A percentile compares a stretch with the other conserved stretches of the same genome.
Conservation (phyloP, 92 coral and sea anemone species). For the Actinostola sp. region DNA sequence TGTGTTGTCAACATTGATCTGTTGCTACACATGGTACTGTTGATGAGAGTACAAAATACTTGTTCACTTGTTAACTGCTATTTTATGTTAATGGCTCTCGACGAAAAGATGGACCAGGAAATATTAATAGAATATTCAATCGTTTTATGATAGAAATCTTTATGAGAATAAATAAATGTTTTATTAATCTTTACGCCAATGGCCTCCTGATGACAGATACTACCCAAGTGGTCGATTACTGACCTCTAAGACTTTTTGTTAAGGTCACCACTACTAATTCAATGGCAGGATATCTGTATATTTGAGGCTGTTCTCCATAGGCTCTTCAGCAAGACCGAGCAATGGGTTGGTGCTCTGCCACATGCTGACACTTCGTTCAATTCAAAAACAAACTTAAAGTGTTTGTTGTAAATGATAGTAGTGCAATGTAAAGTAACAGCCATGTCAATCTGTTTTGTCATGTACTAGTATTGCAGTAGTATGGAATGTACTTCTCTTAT, state of each 20-base stretch:
- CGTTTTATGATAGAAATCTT: neutral
- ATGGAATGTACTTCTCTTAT: slow-evolving; percentile 24
- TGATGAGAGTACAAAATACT: neutral
- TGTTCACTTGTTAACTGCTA: neutral
- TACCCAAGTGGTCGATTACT: slow-evolving; percentile 89
- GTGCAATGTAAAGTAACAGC: neutral
- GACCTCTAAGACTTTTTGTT: slow-evolving; percentile 95
- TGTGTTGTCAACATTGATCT: slow-evolving; percentile 1
- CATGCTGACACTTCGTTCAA: slow-evolving; percentile 29
- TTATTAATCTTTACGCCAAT: neutral
- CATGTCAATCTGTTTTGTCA: slow-evolving; percentile 1
- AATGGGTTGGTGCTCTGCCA: slow-evolving; percentile 92
- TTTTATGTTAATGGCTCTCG: too few relatives aligned
- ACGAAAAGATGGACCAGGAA: too few relatives aligned
- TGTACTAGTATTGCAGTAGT: neutral
- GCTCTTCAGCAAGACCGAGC: slow-evolving; percentile 74
- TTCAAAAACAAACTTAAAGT: slow-evolving; percentile 13
- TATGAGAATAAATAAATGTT: too few relatives aligned
- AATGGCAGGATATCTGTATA: slow-evolving; percentile 55
- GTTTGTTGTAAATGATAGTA: slow-evolving; percentile 2
- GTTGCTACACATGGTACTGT: neutral
- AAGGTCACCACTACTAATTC: slow-evolving; percentile 54
- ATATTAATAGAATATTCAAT: too few relatives aligned
- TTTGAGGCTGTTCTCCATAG: slow-evolving; percentile 50
- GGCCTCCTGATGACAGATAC: slow-evolving; percentile 40